Conservation (phyloP, 2,797 vertebrate species). For the Pantherophis alleghaniensis region DNA sequence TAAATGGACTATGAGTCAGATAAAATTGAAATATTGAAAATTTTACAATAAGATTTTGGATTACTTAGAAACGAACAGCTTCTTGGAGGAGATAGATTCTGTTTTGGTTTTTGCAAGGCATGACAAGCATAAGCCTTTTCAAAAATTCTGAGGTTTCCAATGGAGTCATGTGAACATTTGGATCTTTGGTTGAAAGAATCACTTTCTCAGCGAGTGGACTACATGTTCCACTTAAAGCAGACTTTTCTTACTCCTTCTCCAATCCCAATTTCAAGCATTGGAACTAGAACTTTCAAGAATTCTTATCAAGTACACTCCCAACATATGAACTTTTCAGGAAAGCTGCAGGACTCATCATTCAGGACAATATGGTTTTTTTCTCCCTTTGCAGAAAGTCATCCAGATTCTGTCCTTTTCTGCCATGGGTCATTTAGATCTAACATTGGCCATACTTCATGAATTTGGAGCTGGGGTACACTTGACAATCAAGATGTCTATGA, state of each 20-base stretch:
- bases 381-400: not conserved
- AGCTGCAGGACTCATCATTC: not conserved
- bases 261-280: not conserved
- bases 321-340: not conserved
- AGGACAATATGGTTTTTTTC: not conserved
- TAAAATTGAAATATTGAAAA: not conserved
- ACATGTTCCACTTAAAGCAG: not conserved
- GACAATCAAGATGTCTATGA: not conserved
- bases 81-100: not conserved
- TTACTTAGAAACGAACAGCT: not conserved
- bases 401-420: slow-evolving; percentile 11
- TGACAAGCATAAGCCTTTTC: not conserved
- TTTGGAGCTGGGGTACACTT: slow-evolving; percentile 1
- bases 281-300: not conserved
- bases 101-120: not conserved
- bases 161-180: not conserved
- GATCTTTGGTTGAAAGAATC: not conserved
- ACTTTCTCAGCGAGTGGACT: not conserved
- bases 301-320: not conserved
- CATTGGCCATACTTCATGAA: not conserved
- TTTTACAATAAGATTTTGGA: not conserved
- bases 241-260: not conserved
- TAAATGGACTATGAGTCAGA: not conserved
- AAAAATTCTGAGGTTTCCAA: not conserved
- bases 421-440: slow-evolving; percentile 17